Conservation (phyloP, 2,888 invertebrate species). For the Marasmarcha lunaedactyla region DNA sequence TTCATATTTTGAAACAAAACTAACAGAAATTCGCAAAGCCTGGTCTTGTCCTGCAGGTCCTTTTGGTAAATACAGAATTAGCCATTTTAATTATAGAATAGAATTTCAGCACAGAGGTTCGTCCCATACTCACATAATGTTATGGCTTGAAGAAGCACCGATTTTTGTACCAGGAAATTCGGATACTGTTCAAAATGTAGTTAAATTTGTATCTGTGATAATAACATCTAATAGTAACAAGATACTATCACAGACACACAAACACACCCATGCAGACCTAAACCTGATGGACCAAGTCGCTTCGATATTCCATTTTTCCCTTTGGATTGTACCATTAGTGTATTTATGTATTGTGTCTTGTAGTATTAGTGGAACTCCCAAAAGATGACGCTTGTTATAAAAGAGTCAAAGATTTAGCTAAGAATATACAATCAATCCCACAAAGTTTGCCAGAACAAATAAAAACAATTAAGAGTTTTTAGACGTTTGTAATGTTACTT, state of each 20-base stretch:
- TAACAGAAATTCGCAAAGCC: background rate
- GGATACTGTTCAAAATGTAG: slow-evolving; percentile 8
- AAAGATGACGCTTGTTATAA: slow-evolving; percentile 6
- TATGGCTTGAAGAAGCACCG: slow-evolving; percentile 21
- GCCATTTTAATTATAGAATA: slow-evolving; percentile 17
- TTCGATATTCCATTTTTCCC: slow-evolving; percentile 9
- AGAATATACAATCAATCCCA: slow-evolving; percentile 4
- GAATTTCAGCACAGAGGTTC: slow-evolving; percentile 21
- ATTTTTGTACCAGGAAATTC: slow-evolving; percentile 10
- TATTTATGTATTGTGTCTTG: too few species aligned
- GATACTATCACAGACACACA: slow-evolving; percentile 6
- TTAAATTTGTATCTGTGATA: slow-evolving; percentile 7
- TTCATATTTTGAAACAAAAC: slow-evolving; percentile 3
- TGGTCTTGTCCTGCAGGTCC: slow-evolving; percentile 14
- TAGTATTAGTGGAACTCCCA: slow-evolving; percentile 2
- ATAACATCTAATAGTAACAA: slow-evolving; percentile 9
- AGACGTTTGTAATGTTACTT: slow-evolving; percentile 5
- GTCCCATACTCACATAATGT: slow-evolving; percentile 17
- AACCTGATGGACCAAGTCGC: slow-evolving; percentile 4
- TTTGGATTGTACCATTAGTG: slow-evolving; percentile 15
- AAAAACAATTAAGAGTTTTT: slow-evolving; percentile 11
- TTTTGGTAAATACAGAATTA: slow-evolving; percentile 13
- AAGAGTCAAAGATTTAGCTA: slow-evolving; percentile 9
- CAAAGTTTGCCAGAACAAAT: slow-evolving; percentile 7
- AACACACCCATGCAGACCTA: slow-evolving; percentile 6